Evolutionary conservation across 2,888 invertebrate species (phyloP), one percentile per base, ranked within the genome.

Genomic region (Drosophila robusta): DNA sequence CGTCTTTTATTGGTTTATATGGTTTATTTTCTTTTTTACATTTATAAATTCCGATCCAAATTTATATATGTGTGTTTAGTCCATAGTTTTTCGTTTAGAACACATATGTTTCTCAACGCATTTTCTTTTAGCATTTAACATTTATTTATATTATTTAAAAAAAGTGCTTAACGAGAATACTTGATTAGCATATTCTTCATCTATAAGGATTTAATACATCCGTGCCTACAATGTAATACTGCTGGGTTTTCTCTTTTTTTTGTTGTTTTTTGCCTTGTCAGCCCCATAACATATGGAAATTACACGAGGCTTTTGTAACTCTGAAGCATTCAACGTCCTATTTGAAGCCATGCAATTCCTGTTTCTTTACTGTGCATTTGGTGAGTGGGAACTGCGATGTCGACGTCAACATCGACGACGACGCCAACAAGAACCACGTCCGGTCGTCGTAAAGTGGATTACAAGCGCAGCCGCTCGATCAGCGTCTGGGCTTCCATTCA

Each of bases 391-490:
- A 73, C 67, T 64, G 57, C 67, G 42, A 51, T 32, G 49, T 50
- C 57, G 69, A 49, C 39, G 41, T 44, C 50, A 12, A 50, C 34
- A 34, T 52, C 49, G 54, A 57, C 26, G 26, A 58, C 69, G 78
- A 68, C 85, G 82, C 79, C 87, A 84, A 87, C 87, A 67, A 81
- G 85, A 87, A 87, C 67, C 75, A 81, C 81, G 87, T 81, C 81
- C 81, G 81, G 87, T 82, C 85, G 74, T 69, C 51, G 89, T 74
- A 83, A 84, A 88, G 87, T 88, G 87, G 89, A 87, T 85, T 88
- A 87, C 84, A 83, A 83, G 85, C 81, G 49, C 75, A 74, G 62
- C 60, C 60, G 64, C 75, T 77, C 74, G 52, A 65, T 62, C 79
- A 34, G 62, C 39, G 58, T 60, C 56, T 62, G 67, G 78, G 78